These are phyloP conservation scores for Rhopalosiphum nymphaeae DNA, from an alignment of 2,888 invertebrate species.

Conservation along the genomic window DNA sequence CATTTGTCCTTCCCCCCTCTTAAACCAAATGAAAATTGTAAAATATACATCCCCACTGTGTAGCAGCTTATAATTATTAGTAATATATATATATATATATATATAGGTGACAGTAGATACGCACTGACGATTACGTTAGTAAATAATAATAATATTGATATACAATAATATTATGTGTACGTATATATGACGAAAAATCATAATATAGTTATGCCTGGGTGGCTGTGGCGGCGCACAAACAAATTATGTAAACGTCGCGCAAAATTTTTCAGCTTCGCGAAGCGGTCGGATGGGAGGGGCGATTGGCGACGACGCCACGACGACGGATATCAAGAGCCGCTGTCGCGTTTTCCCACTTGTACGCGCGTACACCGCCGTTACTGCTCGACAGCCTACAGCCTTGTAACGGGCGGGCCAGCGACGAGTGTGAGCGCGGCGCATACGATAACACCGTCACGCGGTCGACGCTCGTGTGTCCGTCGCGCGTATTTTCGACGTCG, in stretches of 20 bases:
- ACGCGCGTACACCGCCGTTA: background rate
- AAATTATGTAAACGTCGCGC: background rate
- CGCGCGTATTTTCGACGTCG: conserved; percentile 36
- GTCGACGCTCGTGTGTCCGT: conserved; percentile 27
- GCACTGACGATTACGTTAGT: background rate
- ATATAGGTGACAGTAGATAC: too few relatives aligned
- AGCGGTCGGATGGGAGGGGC: background rate
- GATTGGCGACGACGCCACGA: background rate
- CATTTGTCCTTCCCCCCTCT: background rate
- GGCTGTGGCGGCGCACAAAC: background rate
- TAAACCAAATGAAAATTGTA: background rate
- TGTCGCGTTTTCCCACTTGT: conserved; percentile 27
- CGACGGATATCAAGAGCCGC: background rate
- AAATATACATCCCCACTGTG: background rate
- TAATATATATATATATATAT: too few relatives aligned
- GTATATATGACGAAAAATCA: background rate
- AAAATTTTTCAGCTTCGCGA: background rate
- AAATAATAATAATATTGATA: background rate
- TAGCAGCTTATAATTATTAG: background rate
- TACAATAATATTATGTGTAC: background rate
- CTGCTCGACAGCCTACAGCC: background rate
- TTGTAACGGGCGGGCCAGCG: background rate
- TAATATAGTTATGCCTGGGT: background rate
- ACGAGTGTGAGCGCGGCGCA: background rate
- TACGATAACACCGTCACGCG: conserved; percentile 32